These are phyloP conservation scores for Brenthis daphne DNA, from an alignment of 2,888 invertebrate species.

Conservation along the genomic window DNA sequence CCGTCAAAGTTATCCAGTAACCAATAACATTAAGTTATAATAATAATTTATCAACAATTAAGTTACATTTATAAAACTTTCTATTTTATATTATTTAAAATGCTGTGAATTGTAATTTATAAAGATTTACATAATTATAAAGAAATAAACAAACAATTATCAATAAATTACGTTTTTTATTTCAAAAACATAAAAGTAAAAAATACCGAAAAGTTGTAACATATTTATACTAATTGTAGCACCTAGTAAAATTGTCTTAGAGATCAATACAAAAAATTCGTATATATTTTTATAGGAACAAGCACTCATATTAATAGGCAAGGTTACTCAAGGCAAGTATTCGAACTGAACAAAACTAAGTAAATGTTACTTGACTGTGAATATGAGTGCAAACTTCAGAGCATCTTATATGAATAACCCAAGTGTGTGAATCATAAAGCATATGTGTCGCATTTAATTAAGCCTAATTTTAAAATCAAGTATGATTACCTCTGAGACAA, in stretches of 20 bases:
- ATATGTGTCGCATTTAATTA: constrained; percentile 27
- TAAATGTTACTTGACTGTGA: constrained; percentile 10
- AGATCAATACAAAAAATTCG: constrained; percentile 53
- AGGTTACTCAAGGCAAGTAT: constrained; percentile 22
- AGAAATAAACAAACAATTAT: constrained; percentile 28
- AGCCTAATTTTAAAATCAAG: constrained; percentile 31
- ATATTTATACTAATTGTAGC: constrained; percentile 71
- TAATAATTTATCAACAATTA: neutral
- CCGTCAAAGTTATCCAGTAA: constrained; percentile 76
- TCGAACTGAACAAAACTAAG: constrained; percentile 1
- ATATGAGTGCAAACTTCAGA: constrained; percentile 35
- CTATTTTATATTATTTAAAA: constrained; percentile 16
- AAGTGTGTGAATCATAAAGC: constrained; percentile 25
- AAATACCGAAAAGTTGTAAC: constrained; percentile 46
- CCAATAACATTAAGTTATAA: constrained; percentile 9
- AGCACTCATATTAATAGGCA: constrained; percentile 38
- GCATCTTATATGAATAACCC: constrained; percentile 1
- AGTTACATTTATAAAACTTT: constrained; percentile 1
- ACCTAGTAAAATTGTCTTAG: constrained; percentile 72
- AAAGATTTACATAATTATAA: constrained; percentile 20
- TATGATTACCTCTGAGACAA: constrained; percentile 32
- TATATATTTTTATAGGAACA: constrained; percentile 47
- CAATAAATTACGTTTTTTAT: constrained; percentile 35
- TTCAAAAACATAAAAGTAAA: constrained; percentile 35
- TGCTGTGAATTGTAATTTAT: constrained; percentile 32